phyloP scores from a whole-genome alignment of 2,113 vertebrate species.

The Nothocercus julius region DNA sequence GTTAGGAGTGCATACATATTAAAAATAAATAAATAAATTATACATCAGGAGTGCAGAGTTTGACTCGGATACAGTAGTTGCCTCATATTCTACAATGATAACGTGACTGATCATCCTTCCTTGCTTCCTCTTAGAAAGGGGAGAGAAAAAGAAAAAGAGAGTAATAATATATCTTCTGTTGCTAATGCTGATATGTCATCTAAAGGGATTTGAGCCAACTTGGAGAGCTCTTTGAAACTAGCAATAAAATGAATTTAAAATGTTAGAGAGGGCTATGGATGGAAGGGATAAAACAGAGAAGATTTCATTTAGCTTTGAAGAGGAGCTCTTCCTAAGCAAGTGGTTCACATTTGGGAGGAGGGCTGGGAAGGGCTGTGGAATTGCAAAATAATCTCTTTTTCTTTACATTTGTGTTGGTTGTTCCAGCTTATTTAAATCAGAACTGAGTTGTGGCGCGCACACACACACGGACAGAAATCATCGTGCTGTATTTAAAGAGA shows the following conservation, averaged over 20 bases:
- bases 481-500: neutral
- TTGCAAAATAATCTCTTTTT: constrained; percentile 22
- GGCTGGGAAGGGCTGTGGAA: neutral
- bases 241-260: constrained; percentile 59
- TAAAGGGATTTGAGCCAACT: constrained; percentile 58
- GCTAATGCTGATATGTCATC: constrained; percentile 9
- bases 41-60: neutral
- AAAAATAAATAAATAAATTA: neutral
- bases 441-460: neutral
- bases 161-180: constrained; percentile 35
- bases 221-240: constrained; percentile 54
- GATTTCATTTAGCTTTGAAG: constrained; percentile 52
- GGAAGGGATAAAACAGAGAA: constrained; percentile 31
- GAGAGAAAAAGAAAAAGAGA: neutral
- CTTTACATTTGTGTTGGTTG: neutral
- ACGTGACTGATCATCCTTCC: constrained; percentile 21
- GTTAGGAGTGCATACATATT: neutral
- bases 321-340: constrained; percentile 17
- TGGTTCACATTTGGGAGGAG: constrained; percentile 30
- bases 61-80: constrained; percentile 8
- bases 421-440: neutral
- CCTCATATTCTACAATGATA: constrained; percentile 12
- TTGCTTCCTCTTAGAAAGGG: constrained; percentile 35
- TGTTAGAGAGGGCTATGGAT: neutral
- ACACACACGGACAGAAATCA: neutral